A percentile compares a stretch with the other conserved stretches of the same genome.
Evolutionary conservation across 2,797 vertebrate genomes (phyloP).

Genomic region (Peromyscus melanophrys): DNA sequence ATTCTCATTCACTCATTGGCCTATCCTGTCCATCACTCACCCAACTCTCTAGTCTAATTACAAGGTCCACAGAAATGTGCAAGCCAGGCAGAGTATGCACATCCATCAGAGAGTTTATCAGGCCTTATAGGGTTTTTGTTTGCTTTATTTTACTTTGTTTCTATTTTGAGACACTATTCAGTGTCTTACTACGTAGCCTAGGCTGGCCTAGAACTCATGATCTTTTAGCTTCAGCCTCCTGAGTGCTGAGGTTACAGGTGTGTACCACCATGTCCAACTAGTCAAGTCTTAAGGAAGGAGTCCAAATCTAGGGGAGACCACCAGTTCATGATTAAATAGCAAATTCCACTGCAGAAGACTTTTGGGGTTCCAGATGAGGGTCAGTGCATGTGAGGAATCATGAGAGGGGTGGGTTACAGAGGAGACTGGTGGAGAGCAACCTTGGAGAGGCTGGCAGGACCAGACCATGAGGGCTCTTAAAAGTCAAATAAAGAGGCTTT

Average conservation of each 20-base stretch:
- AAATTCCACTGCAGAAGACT: neutral
- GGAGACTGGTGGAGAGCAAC: neutral
- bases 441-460: neutral
- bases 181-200: neutral
- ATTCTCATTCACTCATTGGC: neutral
- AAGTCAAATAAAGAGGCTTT: neutral
- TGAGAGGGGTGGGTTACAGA: neutral
- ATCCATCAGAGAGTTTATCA: neutral
- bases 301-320: neutral
- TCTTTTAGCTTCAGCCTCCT: neutral
- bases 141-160: neutral
- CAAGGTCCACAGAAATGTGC: too few relatives aligned
- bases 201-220: neutral
- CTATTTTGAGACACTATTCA: neutral
- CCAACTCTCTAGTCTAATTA: neutral
- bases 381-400: neutral
- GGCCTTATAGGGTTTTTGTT: neutral
- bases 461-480: neutral
- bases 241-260: neutral
- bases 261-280: too few relatives aligned
- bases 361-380: neutral
- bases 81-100: neutral
- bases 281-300: neutral
- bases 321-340: neutral
- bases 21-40: neutral